Evolutionary conservation across 2,888 invertebrate genomes (phyloP), one percentile per base, ranked within the genome.

Genomic region (Galerucella pusilla): DNA sequence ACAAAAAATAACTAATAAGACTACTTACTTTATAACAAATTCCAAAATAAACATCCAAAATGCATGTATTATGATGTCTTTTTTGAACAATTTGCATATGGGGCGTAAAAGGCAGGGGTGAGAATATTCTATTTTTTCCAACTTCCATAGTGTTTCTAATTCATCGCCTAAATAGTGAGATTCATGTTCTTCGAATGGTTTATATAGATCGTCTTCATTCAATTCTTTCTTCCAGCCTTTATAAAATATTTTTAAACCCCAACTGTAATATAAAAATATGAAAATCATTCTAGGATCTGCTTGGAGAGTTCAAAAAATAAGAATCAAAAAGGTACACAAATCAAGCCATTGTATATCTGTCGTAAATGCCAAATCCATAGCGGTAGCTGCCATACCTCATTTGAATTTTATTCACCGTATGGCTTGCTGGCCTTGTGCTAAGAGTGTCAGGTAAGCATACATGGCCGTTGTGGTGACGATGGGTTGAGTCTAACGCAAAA

Each of bases 201-300:
- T 86, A 79, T 88, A 90, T 11, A 91, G 84, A 82, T 91, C 91
- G 57, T 87, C 86, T 73, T 89, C 88, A 74, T 87, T 87, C 65
- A 90, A 84, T 75, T 90, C 90, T 74, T 87, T 87, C 73, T 84
- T 87, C 78, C 85, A 86, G 6, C 90, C 90, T 81, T 88, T 88
- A 59, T 86, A 83, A 80, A 90, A 90, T 49, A 89, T 81, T 12
- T 88, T 88, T 67, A 89, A 84, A 7, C 89, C 86, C 90, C 90
- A 91, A 84, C 90, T 90, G 81, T 71, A 82, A 80, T n/a, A 74
- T 76, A 42, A 42, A 42, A 35, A 35, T 35, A 35, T 35, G 35
- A 35, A 35, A 35, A 35, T 35, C 6, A 35, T 35, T 35, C 35
- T 35, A 35, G 35, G 35, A 35, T 35, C 35, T 35, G 0, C 28